These are phyloP conservation scores for Hydra vulgaris DNA, from an alignment of 30 jellyfish, hydroid and myxozoan species.

Conservation along the genomic window DNA sequence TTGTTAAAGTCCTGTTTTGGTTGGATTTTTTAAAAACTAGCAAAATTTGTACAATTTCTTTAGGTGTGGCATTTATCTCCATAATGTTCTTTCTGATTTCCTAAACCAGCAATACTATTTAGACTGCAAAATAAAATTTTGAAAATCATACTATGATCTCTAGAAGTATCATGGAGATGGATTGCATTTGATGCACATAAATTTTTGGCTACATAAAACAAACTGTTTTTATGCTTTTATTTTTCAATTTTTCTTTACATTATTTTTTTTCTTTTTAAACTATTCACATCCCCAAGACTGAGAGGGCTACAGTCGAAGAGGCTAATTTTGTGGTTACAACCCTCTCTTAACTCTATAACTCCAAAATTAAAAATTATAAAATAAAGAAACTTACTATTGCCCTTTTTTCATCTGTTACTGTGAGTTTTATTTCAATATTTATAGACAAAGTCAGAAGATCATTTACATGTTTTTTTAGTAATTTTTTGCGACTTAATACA, in stretches of 20 bases:
- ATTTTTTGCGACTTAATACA: background rate
- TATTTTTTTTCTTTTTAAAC: too few species aligned
- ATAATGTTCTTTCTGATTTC: background rate
- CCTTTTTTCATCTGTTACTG: background rate
- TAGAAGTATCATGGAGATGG: too few species aligned
- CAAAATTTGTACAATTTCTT: background rate
- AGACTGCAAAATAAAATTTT: too few species aligned
- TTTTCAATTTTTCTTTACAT: too few species aligned
- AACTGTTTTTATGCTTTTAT: too few species aligned
- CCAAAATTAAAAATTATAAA: background rate
- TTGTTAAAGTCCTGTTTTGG: background rate
- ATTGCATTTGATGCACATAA: too few species aligned
- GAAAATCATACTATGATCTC: too few species aligned
- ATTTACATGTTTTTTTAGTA: background rate
- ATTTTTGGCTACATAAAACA: too few species aligned
- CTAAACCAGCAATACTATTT: too few species aligned
- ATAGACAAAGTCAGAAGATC: background rate
- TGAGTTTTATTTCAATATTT: background rate
- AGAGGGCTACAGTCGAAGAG: too few species aligned
- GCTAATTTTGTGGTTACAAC: too few species aligned
- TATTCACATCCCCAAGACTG: too few species aligned
- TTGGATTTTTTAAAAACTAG: background rate
- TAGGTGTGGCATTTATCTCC: background rate
- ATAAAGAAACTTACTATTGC: background rate
- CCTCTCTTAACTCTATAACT: background rate